Evolutionary conservation across 1,140 invertebrate genomes (phyloP).

Genomic region (Drosophila subpulchrella): DNA sequence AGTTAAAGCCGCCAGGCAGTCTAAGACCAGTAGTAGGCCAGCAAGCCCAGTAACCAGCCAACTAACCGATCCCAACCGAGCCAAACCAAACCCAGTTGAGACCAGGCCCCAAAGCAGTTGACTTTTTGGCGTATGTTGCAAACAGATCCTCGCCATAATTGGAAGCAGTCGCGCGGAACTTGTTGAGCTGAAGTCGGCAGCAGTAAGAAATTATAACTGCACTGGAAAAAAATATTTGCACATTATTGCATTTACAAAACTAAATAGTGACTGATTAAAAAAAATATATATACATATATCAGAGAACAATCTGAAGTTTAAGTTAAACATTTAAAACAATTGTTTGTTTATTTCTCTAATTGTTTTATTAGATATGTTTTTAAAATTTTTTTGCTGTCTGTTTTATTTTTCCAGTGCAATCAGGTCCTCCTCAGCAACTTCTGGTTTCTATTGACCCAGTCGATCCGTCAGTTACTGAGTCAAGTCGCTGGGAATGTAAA

Average conservation of each 20-base stretch:
- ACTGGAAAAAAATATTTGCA: constrained; percentile 4
- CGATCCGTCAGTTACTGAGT: constrained; percentile 77
- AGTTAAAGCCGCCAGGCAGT: constrained; percentile 57
- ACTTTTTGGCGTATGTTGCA: constrained; percentile 77
- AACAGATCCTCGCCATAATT: constrained; percentile 78
- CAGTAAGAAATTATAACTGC: constrained; percentile 67
- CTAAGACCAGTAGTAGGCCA: constrained; percentile 71
- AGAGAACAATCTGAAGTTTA: too few relatives aligned
- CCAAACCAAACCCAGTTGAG: constrained; percentile 30
- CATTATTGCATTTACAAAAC: too few relatives aligned
- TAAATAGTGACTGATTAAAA: too few relatives aligned
- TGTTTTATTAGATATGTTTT: too few relatives aligned
- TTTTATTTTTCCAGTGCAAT: background rate
- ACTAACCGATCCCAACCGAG: background rate
- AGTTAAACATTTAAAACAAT: too few relatives aligned
- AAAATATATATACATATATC: too few relatives aligned
- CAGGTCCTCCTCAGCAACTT: constrained; percentile 18
- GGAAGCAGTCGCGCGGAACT: constrained; percentile 77
- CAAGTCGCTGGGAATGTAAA: constrained; percentile 75
- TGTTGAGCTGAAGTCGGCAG: constrained; percentile 51
- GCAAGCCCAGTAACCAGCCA: constrained; percentile 7
- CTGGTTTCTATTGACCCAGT: constrained; percentile 52
- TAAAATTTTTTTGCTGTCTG: too few relatives aligned
- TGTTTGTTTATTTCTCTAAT: too few relatives aligned
- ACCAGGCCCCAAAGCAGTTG: constrained; percentile 61